Base-by-base conservation (phyloP, 64 coral and sea anemone genomes). In the Catalaphyllia jardinei region DNA sequence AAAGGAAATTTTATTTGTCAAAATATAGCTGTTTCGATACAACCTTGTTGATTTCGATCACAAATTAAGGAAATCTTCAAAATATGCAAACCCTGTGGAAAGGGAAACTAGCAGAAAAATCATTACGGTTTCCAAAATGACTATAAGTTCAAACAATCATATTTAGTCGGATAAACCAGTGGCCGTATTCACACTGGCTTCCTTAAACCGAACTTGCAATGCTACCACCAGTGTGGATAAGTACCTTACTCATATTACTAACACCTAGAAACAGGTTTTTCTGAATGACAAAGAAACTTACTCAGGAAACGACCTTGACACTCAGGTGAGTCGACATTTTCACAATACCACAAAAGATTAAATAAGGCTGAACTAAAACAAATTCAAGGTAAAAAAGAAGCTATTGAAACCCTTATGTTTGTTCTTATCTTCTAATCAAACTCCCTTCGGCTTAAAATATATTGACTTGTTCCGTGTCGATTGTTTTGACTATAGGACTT, bases 1-100 rank as follows among this genome's bases (percentile, higher is more conserved):
- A 83, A 80, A 61, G 78, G 31, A 62, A 42, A 46, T 83, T 85
- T 83, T 62, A 62, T 71, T 85, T 85, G 31, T 85, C 81, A 85
- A 85, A 85, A 85, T 85, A 81, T 85, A 81, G 61, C 71, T 71
- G 65, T 69, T 69, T 69, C 65, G 25, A 69, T 69, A 69, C 65
- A 69, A 24, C 65, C 22, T 69, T 69, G 22, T 24, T 60, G 11
- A 62, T 85, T 46, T 67, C 62, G 22, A 35, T 85, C 81, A 50
- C 39, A 42, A 71, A 67, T 11, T 27, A 52, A 15, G 31, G n/a
- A 71, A 85, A 71, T 25, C 31, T 71, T 35, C 15, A 14, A 71
- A 71, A 85, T 51, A 22, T 71, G 63, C 81, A 85, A 69, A 85
- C 62, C 11, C 50, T 51, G 12, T 67, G 7, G 4, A 16, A 71